These are phyloP conservation scores for Rhadina sibilatrix DNA, from an alignment of 2,113 vertebrate genomes.

Conservation along the genomic window DNA sequence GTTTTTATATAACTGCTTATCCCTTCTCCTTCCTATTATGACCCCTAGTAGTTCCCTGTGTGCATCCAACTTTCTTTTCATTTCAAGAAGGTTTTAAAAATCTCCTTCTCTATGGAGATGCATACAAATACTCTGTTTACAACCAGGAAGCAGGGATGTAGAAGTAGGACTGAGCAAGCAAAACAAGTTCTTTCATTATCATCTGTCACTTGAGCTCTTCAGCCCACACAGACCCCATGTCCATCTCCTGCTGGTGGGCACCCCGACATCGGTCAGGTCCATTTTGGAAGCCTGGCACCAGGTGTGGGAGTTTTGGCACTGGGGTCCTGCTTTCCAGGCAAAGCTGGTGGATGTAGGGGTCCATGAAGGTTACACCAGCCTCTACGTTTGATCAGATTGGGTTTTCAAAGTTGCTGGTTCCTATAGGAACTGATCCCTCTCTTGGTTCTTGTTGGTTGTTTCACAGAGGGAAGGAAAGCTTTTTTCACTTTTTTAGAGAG, in stretches of 20 bases:
- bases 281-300: background rate
- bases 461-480: background rate
- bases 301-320: accelerated
- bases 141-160: background rate
- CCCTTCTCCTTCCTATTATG: background rate
- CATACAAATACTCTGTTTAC: background rate
- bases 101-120: background rate
- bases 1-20: background rate
- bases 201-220: background rate
- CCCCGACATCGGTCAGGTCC: accelerated
- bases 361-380: background rate
- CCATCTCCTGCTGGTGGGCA: background rate
- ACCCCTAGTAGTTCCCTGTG: background rate
- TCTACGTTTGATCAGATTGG: background rate
- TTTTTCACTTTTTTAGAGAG: background rate
- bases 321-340: background rate
- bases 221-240: background rate
- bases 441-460: background rate
- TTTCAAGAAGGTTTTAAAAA: background rate
- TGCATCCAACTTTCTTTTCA: background rate
- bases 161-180: background rate
- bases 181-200: background rate
- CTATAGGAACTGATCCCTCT: background rate
- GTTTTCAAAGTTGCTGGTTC: background rate
- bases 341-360: background rate